Evolutionary conservation across 2,888 invertebrate species (phyloP).

Genomic region (Poecilobothrus nobilitatus): DNA sequence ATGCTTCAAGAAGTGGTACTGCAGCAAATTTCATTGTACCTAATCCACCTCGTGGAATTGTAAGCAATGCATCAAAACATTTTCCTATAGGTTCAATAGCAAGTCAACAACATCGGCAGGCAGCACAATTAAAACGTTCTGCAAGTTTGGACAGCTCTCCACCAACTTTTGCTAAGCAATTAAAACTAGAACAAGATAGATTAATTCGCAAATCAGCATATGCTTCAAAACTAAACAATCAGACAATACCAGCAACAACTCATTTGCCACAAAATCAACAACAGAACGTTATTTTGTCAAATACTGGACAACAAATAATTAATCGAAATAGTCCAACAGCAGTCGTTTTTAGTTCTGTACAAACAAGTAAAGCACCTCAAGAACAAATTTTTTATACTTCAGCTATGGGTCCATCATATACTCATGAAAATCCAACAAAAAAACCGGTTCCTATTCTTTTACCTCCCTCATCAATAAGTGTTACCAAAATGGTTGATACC

Average conservation of each 20-base stretch:
- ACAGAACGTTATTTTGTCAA: constrained; percentile 21
- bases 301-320: constrained; percentile 21
- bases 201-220: constrained; percentile 24
- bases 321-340: constrained; percentile 1
- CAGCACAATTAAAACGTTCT: constrained; percentile 34
- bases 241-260: constrained; percentile 9
- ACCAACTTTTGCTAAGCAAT: constrained; percentile 28
- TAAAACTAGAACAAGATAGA: constrained; percentile 31
- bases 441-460: constrained; percentile 27
- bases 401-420: constrained; percentile 29
- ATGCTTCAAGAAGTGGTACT: constrained; percentile 8
- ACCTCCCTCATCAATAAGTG: constrained; percentile 37
- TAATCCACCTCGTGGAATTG: constrained; percentile 30
- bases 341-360: not conserved
- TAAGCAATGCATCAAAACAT: constrained; percentile 27
- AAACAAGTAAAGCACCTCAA: constrained; percentile 18
- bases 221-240: constrained; percentile 19
- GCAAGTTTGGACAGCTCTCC: constrained; percentile 35
- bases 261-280: not conserved
- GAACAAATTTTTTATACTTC: constrained; percentile 30
- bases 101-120: constrained; percentile 36
- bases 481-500: constrained; percentile 26
- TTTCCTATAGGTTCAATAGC: constrained; percentile 37
- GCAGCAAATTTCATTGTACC: constrained; percentile 34
- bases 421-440: constrained; percentile 26